Conservation (phyloP, 2,888 invertebrate genomes). For the Drosophila mimica region DNA sequence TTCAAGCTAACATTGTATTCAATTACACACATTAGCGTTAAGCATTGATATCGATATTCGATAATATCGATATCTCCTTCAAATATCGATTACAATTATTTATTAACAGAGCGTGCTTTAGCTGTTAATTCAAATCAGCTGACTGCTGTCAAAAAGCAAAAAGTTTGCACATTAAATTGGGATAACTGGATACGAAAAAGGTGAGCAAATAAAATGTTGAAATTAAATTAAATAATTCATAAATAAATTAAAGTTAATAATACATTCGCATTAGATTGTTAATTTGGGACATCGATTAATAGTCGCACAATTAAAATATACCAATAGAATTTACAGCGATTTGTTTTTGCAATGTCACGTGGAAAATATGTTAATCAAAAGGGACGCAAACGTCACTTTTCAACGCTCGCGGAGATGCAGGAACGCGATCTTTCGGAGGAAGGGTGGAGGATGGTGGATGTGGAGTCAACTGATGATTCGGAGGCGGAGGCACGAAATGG, state of each 20-base stretch:
- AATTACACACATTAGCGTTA: too few species aligned
- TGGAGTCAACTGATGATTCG: not conserved
- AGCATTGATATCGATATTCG: not conserved
- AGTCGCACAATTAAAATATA: not conserved
- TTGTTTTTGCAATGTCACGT: constrained; percentile 80
- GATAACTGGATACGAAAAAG: not conserved
- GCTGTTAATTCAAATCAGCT: not conserved
- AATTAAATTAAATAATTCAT: too few species aligned
- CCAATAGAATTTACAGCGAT: not conserved
- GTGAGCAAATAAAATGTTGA: not conserved
- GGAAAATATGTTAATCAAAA: constrained; percentile 95
- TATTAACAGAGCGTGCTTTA: not conserved
- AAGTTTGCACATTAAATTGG: not conserved
- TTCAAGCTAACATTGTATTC: too few species aligned
- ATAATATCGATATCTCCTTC: not conserved
- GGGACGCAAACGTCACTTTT: constrained; percentile 96
- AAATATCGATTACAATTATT: not conserved
- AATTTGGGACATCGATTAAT: not conserved
- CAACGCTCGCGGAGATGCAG: constrained; percentile 96
- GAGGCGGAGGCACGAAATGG: constrained; percentile 89
- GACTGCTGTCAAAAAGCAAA: not conserved
- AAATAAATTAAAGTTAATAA: not conserved
- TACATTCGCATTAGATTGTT: not conserved
- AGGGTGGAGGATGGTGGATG: not conserved
- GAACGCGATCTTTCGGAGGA: constrained; percentile 51